Base-by-base conservation (phyloP, 2,888 invertebrate species). In the Ophioninae sp. region DNA sequence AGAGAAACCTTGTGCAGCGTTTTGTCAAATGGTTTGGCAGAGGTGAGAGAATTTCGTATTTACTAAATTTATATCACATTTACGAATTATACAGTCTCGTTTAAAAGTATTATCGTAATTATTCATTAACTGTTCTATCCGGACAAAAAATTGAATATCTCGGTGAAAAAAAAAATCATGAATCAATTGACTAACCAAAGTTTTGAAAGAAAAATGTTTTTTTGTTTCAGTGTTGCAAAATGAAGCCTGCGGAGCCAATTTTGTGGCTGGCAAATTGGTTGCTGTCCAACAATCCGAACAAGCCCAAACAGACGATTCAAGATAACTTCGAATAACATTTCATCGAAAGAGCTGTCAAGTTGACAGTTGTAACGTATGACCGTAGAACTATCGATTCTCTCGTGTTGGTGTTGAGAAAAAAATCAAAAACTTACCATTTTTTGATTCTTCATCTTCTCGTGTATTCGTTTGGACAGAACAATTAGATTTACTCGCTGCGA, bases 231-330 rank as follows among this genome's bases (percentile, higher is more conserved):
- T 93, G 97, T 39, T 96, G 96, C 88, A 92, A 95, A 93, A 94
- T 94, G 88, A 96, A 96, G 85, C 97, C 97, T 0, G 93, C 94
- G 0, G 96, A 97, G 91, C 97, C 97, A 0, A 93, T 97, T 59
- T 91, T 95, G 41, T 97, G 96, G 96, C 93, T 98, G 62, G 97
- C 97, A 0, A 96, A 97, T 86, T 96, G 96, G 95, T 93, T 98
- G 61, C 93, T 96, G 7, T 93, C 94, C 62, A 95, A 97, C 91
- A 97, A 97, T 93, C 96, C 96, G 5, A 96, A 96, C 90, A 95
- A 95, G 89, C 96, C 96, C 0, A 94, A 92, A 87, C 89, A 93
- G 6, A 20, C 62, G 62, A 13, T 23, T 20, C 30, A 17, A 6
- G 65, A 75, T 75, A 7, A 56, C 39, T 64, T 56, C 7, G 65